Conservation (phyloP, 1,140 invertebrate genomes). For the Ylistrum balloti region DNA sequence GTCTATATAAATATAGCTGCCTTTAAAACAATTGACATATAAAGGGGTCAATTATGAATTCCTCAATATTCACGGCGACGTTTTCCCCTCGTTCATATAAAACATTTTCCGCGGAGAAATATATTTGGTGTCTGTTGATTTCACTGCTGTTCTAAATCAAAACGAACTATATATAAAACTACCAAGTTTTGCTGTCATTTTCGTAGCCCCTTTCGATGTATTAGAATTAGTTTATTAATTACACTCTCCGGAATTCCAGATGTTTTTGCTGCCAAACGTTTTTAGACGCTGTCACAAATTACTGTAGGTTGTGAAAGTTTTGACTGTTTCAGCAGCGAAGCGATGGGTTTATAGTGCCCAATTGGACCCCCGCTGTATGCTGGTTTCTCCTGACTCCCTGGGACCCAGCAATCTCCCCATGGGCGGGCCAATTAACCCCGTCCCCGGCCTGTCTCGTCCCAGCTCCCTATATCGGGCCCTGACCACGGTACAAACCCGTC, state of each 20-base stretch:
- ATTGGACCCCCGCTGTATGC: constrained; percentile 47
- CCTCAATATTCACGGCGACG: constrained; percentile 31
- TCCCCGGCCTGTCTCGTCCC: constrained; percentile 45
- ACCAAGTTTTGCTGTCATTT: constrained; percentile 8
- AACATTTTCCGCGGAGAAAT: constrained; percentile 32
- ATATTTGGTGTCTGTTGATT: not conserved
- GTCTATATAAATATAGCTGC: constrained; percentile 39
- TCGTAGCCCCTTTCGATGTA: not conserved
- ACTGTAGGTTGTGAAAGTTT: constrained; percentile 44
- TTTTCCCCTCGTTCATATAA: not conserved
- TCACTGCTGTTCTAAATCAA: constrained; percentile 13
- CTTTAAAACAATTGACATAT: constrained; percentile 36
- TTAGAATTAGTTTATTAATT: constrained; percentile 40
- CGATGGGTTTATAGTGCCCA: constrained; percentile 44
- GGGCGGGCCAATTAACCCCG: constrained; percentile 53
- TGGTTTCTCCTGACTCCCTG: constrained; percentile 40
- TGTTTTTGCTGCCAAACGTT: constrained; percentile 53
- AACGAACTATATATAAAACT: not conserved
- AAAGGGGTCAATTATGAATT: constrained; percentile 14
- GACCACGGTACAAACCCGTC: constrained; percentile 40
- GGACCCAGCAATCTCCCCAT: constrained; percentile 43
- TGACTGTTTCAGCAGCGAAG: constrained; percentile 44
- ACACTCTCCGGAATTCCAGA: constrained; percentile 41
- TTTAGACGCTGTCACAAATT: constrained; percentile 43
- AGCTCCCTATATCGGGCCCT: constrained; percentile 31